Evolutionary conservation across 2,888 invertebrate species (phyloP).

Genomic region (Molorchus minor): DNA sequence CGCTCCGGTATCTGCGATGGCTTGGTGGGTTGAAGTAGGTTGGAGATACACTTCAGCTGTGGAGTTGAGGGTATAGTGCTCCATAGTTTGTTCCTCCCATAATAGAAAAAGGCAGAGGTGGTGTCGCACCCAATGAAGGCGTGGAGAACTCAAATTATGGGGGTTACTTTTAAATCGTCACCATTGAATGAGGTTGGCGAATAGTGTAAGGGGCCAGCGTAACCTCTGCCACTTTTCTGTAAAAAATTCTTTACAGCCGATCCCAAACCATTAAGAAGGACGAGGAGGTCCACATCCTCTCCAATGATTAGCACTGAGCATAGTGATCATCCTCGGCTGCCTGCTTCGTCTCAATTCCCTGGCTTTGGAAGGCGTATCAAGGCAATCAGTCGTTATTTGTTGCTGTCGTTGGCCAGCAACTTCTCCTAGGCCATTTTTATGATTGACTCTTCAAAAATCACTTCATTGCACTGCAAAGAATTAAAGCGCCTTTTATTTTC

Average conservation of each 20-base stretch:
- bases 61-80: not conserved
- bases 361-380: not conserved
- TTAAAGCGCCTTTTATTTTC: too few species aligned
- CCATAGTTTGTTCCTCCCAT: constrained; percentile 2
- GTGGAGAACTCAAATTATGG: too few species aligned
- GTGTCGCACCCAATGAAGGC: constrained; percentile 9
- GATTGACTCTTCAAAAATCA: constrained; percentile 2
- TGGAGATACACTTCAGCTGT: constrained; percentile 3
- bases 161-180: too few species aligned
- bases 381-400: not conserved
- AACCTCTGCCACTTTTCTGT: constrained; percentile 5
- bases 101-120: constrained; percentile 13
- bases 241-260: constrained; percentile 2
- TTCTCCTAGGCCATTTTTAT: not conserved
- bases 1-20: constrained; percentile 2
- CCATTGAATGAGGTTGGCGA: constrained; percentile 5
- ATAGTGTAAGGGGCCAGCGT: not conserved
- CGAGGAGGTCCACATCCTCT: not conserved
- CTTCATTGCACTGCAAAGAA: constrained; percentile 1
- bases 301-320: constrained; percentile 7
- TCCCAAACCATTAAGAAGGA: constrained; percentile 1
- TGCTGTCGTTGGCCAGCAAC: constrained; percentile 6
- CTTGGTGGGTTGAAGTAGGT: not conserved
- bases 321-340: not conserved
- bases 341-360: constrained; percentile 2